Evolutionary conservation across 2,797 vertebrate genomes (phyloP), one percentile per base, ranked within the genome.

Genomic region (Hafferia zeledoni): DNA sequence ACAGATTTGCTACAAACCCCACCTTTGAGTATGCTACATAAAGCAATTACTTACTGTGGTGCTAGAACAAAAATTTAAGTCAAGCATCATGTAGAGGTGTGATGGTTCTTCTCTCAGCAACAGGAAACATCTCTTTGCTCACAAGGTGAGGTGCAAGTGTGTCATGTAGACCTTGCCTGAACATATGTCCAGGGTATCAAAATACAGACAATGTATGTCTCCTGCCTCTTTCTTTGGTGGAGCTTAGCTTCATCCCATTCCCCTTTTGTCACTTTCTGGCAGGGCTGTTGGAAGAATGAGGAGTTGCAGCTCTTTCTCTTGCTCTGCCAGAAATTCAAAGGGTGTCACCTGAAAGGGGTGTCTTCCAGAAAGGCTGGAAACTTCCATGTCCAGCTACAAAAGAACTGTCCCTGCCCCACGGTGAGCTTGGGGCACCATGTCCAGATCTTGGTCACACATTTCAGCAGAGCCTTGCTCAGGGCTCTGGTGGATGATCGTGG

Each of bases 401-500:
- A 0, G 1, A 22, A 4, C 24, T 52, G 5, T 23, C 39, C 35
- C 41, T 74, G 50, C 12, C 22, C 25, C 24, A 4, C 0, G 25
- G n/a, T 0, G 17, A 47, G 17, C 31, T 31, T 3, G 4, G 56
- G 60, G 33, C 10, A 39, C 28, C 0, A 0, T 37, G 37, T 17
- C 33, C 41, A 20, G 30, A 5, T 16, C 16, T 7, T 2, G 1
- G 30, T 41, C 37, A 11, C 3, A 6, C 13, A 5, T 16, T 63
- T 50, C 39, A 46, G 0, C 0, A 3, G 30, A 64, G 35, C 30
- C 49, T 74, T 1, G 7, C 4, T 2, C 1, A 4, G 2, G 37
- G 25, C 47, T 83, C 31, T 82, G 61, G 59, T 64, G 43, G 35
- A 44, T 64, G 68, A 11, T 14, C 18, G 71, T 17, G 55, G 33